Percentiles rank a stretch among this genome's conserved stretches.
Evolutionary conservation across 2,888 invertebrate species (phyloP).

Genomic region (Blastobasis adustella): DNA sequence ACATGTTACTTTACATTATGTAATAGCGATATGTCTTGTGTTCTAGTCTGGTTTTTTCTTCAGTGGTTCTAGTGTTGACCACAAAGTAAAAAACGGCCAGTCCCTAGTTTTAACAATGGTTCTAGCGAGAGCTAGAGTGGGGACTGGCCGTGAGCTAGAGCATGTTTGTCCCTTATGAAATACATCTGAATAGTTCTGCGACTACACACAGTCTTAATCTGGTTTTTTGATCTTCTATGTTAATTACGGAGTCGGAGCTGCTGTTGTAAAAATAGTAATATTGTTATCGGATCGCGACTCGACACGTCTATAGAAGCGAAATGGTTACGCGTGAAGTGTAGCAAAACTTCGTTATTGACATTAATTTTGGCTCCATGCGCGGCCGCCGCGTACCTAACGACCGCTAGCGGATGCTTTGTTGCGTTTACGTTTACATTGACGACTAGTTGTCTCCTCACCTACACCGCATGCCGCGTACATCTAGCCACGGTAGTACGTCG

Average conservation of each 20-base stretch:
- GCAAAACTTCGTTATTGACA: constrained; percentile 39
- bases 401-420: constrained; percentile 37
- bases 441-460: constrained; percentile 40
- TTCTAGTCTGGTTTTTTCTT: not conserved
- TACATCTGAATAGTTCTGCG: too few relatives aligned
- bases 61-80: not conserved
- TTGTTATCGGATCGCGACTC: not conserved
- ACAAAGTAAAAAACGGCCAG: too few relatives aligned
- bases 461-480: constrained; percentile 17
- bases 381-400: constrained; percentile 26
- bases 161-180: too few relatives aligned
- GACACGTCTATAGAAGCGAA: not conserved
- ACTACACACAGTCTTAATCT: too few relatives aligned
- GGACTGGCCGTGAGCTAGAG: too few relatives aligned
- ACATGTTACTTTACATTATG: not conserved
- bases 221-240: too few relatives aligned
- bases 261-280: too few relatives aligned
- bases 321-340: constrained; percentile 11
- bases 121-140: too few relatives aligned
- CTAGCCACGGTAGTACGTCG: constrained; percentile 29
- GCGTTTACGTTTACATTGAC: constrained; percentile 35
- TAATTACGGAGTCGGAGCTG: too few relatives aligned
- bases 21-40: not conserved
- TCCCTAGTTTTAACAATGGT: too few relatives aligned
- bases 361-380: constrained; percentile 42